Percentiles rank a stretch among this genome's conserved stretches.
Conservation (phyloP, 2,888 invertebrate genomes). For the Autographa gamma region DNA sequence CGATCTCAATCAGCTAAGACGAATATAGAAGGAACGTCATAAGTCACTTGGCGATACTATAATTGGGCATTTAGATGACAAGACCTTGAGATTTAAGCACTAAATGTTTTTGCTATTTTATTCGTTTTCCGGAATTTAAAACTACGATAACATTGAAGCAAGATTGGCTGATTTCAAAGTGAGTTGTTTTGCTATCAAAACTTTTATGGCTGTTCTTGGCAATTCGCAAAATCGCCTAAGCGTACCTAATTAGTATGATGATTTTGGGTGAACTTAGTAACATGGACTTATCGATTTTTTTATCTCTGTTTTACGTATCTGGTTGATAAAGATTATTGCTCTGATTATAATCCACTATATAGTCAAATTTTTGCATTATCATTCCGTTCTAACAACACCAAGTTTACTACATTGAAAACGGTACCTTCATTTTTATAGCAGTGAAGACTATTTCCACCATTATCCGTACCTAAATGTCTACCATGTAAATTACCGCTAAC, state of each 20-base stretch:
- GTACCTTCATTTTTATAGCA: too few species aligned
- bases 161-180: too few species aligned
- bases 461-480: too few species aligned
- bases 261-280: background rate
- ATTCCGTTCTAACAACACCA: too few species aligned
- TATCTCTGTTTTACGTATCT: background rate
- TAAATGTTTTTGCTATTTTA: background rate
- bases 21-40: conserved; percentile 23
- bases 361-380: background rate
- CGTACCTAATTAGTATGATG: background rate
- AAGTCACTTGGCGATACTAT: conserved; percentile 19
- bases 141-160: too few species aligned
- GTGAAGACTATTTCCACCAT: too few species aligned
- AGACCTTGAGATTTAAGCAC: background rate
- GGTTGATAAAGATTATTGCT: background rate
- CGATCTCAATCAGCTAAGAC: conserved; percentile 33
- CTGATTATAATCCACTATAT: background rate
- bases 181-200: too few species aligned
- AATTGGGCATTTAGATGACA: background rate
- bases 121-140: too few species aligned
- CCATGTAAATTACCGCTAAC: background rate
- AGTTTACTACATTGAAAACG: too few species aligned
- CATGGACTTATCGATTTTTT: background rate
- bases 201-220: too few species aligned
- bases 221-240: too few species aligned